These are phyloP conservation scores for Aldabrachelys gigantea DNA, from an alignment of 2,113 vertebrate genomes.

Conservation along the genomic window DNA sequence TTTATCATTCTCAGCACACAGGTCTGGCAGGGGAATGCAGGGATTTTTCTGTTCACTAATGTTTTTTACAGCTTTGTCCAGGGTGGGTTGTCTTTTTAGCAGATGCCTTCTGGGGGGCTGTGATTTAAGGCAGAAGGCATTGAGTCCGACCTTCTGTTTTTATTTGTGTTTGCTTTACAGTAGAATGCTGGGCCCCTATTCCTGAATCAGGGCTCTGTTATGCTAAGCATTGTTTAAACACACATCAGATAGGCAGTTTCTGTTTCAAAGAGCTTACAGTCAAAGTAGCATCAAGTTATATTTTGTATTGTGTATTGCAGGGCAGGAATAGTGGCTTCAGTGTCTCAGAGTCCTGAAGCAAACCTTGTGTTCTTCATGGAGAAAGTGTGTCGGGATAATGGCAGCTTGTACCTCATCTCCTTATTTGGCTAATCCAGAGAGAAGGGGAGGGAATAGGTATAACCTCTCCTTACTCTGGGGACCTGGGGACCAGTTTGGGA, in stretches of 20 bases:
- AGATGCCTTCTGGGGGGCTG: background rate
- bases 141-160: background rate
- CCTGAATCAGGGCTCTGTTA: background rate
- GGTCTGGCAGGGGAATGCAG: background rate
- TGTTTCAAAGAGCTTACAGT: background rate
- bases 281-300: background rate
- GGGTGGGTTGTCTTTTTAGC: background rate
- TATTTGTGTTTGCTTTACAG: background rate
- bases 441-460: background rate
- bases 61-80: background rate
- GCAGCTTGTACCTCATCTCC: background rate
- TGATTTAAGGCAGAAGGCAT: background rate
- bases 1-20: background rate
- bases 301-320: background rate
- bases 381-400: background rate
- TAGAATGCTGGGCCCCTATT: background rate
- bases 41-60: background rate
- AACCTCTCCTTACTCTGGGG: background rate
- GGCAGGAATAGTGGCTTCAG: background rate
- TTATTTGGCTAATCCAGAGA: background rate
- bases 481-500: background rate
- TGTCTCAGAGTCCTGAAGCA: background rate
- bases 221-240: background rate
- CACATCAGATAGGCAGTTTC: background rate
- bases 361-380: background rate